phyloP scores from a whole-genome alignment of 2,113 vertebrate species.

The Ploceus nigricollis region DNA sequence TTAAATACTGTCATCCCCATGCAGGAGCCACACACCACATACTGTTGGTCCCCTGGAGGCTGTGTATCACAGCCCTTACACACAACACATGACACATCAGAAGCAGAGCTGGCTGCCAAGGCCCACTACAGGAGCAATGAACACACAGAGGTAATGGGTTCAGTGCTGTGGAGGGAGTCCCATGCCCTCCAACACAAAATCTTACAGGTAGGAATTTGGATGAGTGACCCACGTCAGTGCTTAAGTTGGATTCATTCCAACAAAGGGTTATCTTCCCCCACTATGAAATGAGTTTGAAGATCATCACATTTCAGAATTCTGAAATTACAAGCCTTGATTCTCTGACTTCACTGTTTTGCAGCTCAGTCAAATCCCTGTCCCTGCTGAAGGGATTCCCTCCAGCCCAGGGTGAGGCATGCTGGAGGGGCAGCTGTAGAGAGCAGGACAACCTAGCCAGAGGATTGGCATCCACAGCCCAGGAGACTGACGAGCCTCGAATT shows the following conservation, averaged over 20 bases:
- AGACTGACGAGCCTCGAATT: rapidly evolving
- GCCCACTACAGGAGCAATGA: background rate
- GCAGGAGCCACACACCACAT: background rate
- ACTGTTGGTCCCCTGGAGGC: background rate
- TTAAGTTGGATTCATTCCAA: background rate
- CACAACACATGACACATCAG: background rate
- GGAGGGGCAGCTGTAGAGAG: background rate
- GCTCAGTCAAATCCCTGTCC: background rate
- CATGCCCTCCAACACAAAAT: background rate
- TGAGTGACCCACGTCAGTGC: background rate
- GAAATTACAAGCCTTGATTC: background rate
- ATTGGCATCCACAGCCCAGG: background rate
- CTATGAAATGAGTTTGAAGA: background rate
- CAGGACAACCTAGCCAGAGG: background rate
- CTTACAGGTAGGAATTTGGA: background rate
- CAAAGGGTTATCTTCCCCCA: background rate
- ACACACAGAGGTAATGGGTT: rapidly evolving
- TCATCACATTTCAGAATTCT: background rate
- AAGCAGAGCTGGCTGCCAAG: background rate
- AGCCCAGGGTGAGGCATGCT: background rate
- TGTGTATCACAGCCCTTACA: too few species aligned
- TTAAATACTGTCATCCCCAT: background rate
- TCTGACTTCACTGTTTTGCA: background rate
- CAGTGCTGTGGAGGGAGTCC: rapidly evolving
- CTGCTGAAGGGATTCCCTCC: background rate